Percentiles rank a stretch among this genome's conserved stretches.
phyloP scores from a whole-genome alignment of 1,140 invertebrate genomes.

The Campoletis sonorensis region DNA sequence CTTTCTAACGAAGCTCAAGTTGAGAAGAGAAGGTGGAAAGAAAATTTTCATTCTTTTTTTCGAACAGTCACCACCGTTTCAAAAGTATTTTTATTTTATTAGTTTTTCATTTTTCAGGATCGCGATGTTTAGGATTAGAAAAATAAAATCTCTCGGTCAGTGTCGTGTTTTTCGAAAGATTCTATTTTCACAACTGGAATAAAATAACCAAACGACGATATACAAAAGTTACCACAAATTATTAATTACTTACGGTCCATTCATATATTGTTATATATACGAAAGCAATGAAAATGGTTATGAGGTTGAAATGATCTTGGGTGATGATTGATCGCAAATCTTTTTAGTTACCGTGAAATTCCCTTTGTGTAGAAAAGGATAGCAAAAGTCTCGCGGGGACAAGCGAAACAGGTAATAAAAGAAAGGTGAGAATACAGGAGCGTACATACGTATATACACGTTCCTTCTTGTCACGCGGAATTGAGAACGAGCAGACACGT shows the following conservation, averaged over 20 bases:
- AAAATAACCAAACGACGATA: too few species aligned
- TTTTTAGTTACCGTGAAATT: background rate
- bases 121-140: too few species aligned
- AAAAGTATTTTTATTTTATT: too few species aligned
- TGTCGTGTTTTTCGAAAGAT: too few species aligned
- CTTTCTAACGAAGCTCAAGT: background rate
- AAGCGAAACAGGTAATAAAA: conserved; percentile 22
- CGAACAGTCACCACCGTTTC: background rate
- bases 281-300: too few species aligned
- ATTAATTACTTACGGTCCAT: too few species aligned
- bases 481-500: background rate
- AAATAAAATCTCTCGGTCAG: too few species aligned
- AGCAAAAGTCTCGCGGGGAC: conserved; percentile 6
- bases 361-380: background rate
- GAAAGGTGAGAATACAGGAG: conserved; percentile 19
- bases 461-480: background rate
- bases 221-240: too few species aligned
- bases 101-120: too few species aligned
- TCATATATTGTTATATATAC: too few species aligned
- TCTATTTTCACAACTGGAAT: too few species aligned
- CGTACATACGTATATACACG: background rate
- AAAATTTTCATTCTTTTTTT: background rate
- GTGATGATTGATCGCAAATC: background rate
- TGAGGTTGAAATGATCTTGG: too few species aligned
- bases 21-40: background rate